Conservation (phyloP, 1,140 invertebrate species). For the Macrotrachela quadricornifera region DNA sequence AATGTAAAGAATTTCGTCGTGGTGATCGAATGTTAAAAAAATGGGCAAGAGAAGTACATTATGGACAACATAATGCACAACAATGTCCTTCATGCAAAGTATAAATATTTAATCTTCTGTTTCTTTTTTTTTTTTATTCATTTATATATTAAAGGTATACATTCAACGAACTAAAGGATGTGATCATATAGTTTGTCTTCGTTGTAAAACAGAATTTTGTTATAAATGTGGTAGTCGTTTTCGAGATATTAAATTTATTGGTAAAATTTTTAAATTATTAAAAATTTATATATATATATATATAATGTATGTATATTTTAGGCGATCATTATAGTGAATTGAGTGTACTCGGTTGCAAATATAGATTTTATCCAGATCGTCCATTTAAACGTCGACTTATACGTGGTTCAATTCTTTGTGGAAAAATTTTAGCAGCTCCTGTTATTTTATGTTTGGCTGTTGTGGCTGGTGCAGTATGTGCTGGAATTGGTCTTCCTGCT, state of each 20-base stretch:
- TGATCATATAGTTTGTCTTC: slow-evolving; percentile 31
- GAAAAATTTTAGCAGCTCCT: slow-evolving; percentile 23
- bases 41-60: slow-evolving; percentile 27
- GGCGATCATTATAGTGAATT: slow-evolving; percentile 26
- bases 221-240: slow-evolving; percentile 30
- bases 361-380: slow-evolving; percentile 22
- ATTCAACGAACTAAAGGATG: slow-evolving; percentile 30
- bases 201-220: slow-evolving; percentile 30
- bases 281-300: too few relatives aligned
- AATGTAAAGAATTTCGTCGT: slow-evolving; percentile 27
- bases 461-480: neutral
- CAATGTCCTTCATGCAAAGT: slow-evolving; percentile 28
- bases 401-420: slow-evolving; percentile 28
- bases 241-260: slow-evolving; percentile 25
- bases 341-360: slow-evolving; percentile 31
- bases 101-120: too few relatives aligned
- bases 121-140: too few relatives aligned
- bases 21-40: slow-evolving; percentile 27
- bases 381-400: slow-evolving; percentile 24
- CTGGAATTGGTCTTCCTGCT: neutral
- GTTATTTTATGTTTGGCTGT: slow-evolving; percentile 18
- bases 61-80: slow-evolving; percentile 30
- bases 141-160: slow-evolving; percentile 18
- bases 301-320: too few relatives aligned
- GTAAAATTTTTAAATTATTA: slow-evolving; percentile 10